phyloP scores from a whole-genome alignment of 2,797 vertebrate genomes.

The Kryptopterus vitreolus region DNA sequence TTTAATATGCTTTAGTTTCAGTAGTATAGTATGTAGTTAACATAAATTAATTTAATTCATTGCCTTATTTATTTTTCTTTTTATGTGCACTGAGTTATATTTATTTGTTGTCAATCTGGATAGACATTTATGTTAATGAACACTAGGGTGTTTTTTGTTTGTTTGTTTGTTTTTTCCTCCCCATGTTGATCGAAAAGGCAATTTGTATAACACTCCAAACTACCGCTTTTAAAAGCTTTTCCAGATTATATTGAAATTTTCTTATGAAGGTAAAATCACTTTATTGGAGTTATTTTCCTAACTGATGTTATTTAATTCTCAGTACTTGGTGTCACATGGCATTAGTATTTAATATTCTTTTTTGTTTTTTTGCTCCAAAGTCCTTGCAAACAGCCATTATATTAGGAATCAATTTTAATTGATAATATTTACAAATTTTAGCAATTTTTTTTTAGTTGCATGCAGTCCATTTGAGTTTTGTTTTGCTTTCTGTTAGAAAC shows the following conservation, averaged over 20 bases:
- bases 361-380: conserved; percentile 47
- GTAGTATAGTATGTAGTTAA: conserved; percentile 47
- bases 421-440: not conserved
- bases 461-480: conserved; percentile 59
- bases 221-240: conserved; percentile 27
- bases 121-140: conserved; percentile 2
- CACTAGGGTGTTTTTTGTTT: not conserved
- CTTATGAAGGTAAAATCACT: not conserved
- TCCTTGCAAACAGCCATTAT: conserved; percentile 58
- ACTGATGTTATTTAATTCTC: not conserved
- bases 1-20: conserved; percentile 46
- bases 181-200: not conserved
- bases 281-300: not conserved
- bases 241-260: not conserved
- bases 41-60: conserved; percentile 36
- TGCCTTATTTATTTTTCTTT: conserved; percentile 54
- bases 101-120: not conserved
- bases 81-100: conserved; percentile 55
- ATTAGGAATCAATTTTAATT: no score
- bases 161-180: not conserved
- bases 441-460: conserved; percentile 59
- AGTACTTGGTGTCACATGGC: not conserved
- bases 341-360: not conserved
- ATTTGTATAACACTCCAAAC: conserved; percentile 17
- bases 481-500: conserved; percentile 30